Percentiles rank a stretch among this genome's conserved stretches.
Evolutionary conservation across 1,140 invertebrate species (phyloP).

Genomic region (Vollenhovia emeryi): DNA sequence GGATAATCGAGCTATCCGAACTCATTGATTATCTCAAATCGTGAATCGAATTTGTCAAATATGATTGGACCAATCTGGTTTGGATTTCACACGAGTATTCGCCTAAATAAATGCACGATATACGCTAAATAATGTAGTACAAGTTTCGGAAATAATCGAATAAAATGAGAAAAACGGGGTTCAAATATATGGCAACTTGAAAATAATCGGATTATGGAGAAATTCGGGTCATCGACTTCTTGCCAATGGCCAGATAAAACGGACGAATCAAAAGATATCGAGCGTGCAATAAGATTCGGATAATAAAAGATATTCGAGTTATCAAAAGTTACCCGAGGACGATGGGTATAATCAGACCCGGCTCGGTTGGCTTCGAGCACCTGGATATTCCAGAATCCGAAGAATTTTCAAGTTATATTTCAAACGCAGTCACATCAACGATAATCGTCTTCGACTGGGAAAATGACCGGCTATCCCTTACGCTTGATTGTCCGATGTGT

Average conservation of each 20-base stretch:
- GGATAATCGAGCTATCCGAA: not conserved
- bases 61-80: not conserved
- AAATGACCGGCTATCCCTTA: not conserved
- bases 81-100: not conserved
- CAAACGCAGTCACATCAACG: not conserved
- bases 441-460: not conserved
- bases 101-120: not conserved
- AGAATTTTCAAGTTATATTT: not conserved
- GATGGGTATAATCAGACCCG: not conserved
- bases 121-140: not conserved
- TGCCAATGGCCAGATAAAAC: not conserved
- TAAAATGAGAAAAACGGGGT: not conserved
- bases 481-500: not conserved
- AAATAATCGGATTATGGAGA: not conserved
- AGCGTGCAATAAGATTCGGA: not conserved
- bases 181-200: not conserved
- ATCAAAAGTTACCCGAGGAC: not conserved
- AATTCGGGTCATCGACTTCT: not conserved
- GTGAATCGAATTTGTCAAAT: not conserved
- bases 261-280: not conserved
- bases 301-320: not conserved
- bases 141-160: not conserved
- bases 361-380: not conserved
- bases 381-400: not conserved
- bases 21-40: not conserved